Percentiles rank a stretch among this genome's conserved stretches.
Evolutionary conservation across 2,113 vertebrate genomes (phyloP).

Genomic region (Platycercus adscitus): DNA sequence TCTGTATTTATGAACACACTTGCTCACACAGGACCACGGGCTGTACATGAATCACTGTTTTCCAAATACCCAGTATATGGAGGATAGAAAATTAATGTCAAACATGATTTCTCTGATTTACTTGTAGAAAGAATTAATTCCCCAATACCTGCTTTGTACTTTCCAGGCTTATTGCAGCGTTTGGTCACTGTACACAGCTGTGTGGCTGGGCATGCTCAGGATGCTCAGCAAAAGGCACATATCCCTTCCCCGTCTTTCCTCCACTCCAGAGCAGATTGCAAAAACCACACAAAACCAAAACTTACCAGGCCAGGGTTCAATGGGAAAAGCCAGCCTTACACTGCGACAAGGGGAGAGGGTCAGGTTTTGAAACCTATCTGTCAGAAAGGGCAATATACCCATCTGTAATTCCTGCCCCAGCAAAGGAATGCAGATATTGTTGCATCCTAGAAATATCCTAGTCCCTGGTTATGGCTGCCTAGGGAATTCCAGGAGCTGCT

Average conservation of each 20-base stretch:
- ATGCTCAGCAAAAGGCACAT: background rate
- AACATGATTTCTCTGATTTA: constrained; percentile 70
- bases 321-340: background rate
- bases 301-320: background rate
- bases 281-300: background rate
- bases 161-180: background rate
- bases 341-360: background rate
- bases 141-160: constrained; percentile 66
- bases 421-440: background rate
- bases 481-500: background rate
- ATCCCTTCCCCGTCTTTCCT: background rate
- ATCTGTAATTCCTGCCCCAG: background rate
- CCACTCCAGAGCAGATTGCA: background rate
- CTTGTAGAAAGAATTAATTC: constrained; percentile 31
- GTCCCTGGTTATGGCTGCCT: background rate
- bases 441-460: background rate
- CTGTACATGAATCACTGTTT: constrained; percentile 42
- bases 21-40: constrained; percentile 21
- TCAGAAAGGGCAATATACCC: fast-evolving
- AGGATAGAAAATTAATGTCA: constrained; percentile 67
- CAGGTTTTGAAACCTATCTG: background rate
- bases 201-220: constrained; percentile 18
- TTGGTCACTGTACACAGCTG: background rate
- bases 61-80: constrained; percentile 22
- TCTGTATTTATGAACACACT: constrained; percentile 26